Conservation (phyloP, 2,888 invertebrate genomes). For the Cylindroiulus punctatus region DNA sequence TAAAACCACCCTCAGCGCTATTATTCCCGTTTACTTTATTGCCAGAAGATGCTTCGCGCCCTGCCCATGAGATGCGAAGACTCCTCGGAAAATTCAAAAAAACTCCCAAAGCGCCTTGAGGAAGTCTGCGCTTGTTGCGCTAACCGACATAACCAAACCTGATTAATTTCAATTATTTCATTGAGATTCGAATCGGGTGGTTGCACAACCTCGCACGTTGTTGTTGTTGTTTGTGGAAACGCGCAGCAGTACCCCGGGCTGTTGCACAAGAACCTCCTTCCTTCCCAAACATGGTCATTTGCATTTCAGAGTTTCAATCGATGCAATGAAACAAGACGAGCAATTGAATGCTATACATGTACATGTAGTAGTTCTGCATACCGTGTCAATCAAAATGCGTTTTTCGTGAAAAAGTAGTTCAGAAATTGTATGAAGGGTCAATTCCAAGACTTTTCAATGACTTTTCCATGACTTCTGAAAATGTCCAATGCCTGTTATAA, state of each 20-base stretch:
- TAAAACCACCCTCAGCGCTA: not conserved
- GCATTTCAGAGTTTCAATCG: not conserved
- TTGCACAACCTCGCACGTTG: not conserved
- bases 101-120: constrained; percentile 34
- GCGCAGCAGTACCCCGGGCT: not conserved
- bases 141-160: constrained; percentile 18
- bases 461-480: too few relatives aligned
- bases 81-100: not conserved
- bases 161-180: constrained; percentile 22
- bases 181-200: not conserved
- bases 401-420: too few relatives aligned
- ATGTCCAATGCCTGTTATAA: too few relatives aligned
- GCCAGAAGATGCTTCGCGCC: not conserved
- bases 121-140: not conserved
- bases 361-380: too few relatives aligned
- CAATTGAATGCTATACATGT: too few relatives aligned
- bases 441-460: too few relatives aligned
- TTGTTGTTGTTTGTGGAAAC: constrained; percentile 37
- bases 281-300: not conserved
- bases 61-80: not conserved
- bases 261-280: constrained; percentile 29
- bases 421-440: too few relatives aligned
- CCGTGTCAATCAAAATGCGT: too few relatives aligned
- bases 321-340: not conserved
- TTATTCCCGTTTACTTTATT: not conserved